These are phyloP conservation scores for Lycopodina hypogea DNA, from an alignment of 37 sponge, comb jelly and placozoan species.

Conservation along the genomic window DNA sequence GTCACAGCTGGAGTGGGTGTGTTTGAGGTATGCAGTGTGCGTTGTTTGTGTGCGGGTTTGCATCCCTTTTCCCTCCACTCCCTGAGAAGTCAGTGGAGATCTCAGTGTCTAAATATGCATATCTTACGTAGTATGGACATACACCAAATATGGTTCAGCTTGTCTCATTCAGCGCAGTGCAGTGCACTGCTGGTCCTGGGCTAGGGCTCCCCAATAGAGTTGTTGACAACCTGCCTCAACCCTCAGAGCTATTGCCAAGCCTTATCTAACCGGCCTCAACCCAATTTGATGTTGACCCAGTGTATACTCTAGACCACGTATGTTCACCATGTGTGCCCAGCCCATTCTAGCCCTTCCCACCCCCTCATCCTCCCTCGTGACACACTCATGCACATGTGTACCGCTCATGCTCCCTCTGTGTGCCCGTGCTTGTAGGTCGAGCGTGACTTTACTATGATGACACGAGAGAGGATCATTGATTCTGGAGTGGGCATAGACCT, in stretches of 20 bases:
- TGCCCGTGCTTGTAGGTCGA: conserved; percentile 44
- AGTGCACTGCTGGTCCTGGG: too few species aligned
- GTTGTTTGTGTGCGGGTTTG: too few species aligned
- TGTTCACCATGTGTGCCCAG: too few species aligned
- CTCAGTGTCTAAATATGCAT: background rate
- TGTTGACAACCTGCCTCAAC: too few species aligned
- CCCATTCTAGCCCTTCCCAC: background rate
- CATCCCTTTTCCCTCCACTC: background rate
- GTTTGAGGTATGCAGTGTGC: conserved; percentile 56
- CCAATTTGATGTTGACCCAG: too few species aligned
- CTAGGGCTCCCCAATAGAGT: too few species aligned
- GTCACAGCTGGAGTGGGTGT: conserved; percentile 90
- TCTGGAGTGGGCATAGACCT: conserved; percentile 78
- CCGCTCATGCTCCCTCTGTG: background rate
- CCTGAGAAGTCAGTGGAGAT: background rate
- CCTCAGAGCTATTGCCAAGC: too few species aligned
- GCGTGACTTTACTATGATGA: conserved; percentile 60
- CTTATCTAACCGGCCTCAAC: too few species aligned
- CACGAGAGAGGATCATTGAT: conserved; percentile 67
- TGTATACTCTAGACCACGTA: too few species aligned
- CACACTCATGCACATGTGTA: conserved; percentile 6
- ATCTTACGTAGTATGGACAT: background rate
- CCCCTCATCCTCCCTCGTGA: background rate
- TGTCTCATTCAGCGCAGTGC: too few species aligned
- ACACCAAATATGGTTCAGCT: too few species aligned